Evolutionary conservation across 2,888 invertebrate genomes (phyloP).

Genomic region (Salticus scenicus): DNA sequence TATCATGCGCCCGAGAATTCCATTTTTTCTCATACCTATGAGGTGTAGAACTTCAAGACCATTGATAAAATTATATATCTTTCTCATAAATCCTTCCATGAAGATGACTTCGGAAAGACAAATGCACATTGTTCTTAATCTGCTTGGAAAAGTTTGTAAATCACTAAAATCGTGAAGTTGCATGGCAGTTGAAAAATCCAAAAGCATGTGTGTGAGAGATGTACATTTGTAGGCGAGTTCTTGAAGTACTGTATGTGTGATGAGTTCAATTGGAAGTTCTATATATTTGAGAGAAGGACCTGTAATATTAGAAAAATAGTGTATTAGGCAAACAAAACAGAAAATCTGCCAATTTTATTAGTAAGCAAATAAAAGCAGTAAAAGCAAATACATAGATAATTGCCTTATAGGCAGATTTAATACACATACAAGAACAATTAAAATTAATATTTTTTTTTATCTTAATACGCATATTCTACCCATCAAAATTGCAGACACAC

Average conservation of each 20-base stretch:
- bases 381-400: too few relatives aligned
- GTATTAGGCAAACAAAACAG: too few relatives aligned
- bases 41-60: conserved; percentile 97
- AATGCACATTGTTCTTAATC: conserved; percentile 94
- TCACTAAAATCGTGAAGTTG: conserved; percentile 99
- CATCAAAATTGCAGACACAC: too few relatives aligned
- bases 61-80: conserved; percentile 99
- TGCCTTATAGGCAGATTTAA: too few relatives aligned
- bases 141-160: conserved; percentile 98
- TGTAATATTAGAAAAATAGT: conserved; percentile 30
- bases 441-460: too few relatives aligned
- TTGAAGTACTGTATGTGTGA: conserved; percentile 96
- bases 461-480: too few relatives aligned
- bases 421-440: too few relatives aligned
- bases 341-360: too few relatives aligned
- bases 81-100: conserved; percentile 99
- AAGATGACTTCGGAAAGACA: conserved; percentile 99
- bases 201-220: conserved; percentile 94
- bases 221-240: conserved; percentile 97
- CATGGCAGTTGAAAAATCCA: conserved; percentile 99
- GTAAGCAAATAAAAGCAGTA: too few relatives aligned
- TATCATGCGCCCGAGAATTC: too few relatives aligned
- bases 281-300: conserved; percentile 91
- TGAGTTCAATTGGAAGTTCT: conserved; percentile 95
- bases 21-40: conserved; percentile 87